A percentile compares a stretch with the other conserved stretches of the same genome.
These are phyloP conservation scores for Chaetodon auriga DNA, from an alignment of 2,113 vertebrate genomes.

Conservation along the genomic window DNA sequence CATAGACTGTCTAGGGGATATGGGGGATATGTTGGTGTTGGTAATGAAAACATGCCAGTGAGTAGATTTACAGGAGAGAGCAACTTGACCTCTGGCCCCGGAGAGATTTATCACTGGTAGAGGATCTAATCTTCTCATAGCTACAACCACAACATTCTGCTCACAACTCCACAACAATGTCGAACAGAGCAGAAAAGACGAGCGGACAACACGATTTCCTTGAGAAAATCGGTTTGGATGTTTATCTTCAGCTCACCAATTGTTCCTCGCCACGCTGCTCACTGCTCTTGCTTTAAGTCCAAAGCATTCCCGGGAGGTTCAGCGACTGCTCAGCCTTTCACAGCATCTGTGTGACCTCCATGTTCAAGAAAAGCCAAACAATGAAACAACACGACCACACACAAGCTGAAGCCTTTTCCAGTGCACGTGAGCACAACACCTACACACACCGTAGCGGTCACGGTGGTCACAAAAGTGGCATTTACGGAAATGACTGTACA, in stretches of 20 bases:
- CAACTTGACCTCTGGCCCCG: slow-evolving; percentile 77
- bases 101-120: slow-evolving; percentile 62
- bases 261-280: slow-evolving; percentile 10
- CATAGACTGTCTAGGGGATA: slow-evolving; percentile 43
- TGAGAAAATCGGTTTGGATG: slow-evolving; percentile 13
- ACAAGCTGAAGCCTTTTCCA: neutral
- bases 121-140: slow-evolving; percentile 75
- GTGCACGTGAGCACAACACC: neutral
- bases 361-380: slow-evolving; percentile 14
- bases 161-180: slow-evolving; percentile 17
- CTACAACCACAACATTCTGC: slow-evolving; percentile 29
- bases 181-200: neutral
- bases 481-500: neutral
- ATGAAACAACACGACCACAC: slow-evolving; percentile 22
- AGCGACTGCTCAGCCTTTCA: slow-evolving; percentile 6
- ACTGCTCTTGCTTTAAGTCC: slow-evolving; percentile 20
- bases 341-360: slow-evolving; percentile 21
- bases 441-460: neutral
- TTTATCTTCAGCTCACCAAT: slow-evolving; percentile 24
- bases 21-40: slow-evolving; percentile 68
- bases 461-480: neutral
- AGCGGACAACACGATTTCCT: slow-evolving; percentile 2
- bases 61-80: slow-evolving; percentile 81
- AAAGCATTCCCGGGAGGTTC: slow-evolving; percentile 32
- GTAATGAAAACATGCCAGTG: slow-evolving; percentile 82